These are phyloP conservation scores for Oopsacas minuta DNA, from an alignment of 37 sponge, comb jelly and placozoan species.

Conservation along the genomic window DNA sequence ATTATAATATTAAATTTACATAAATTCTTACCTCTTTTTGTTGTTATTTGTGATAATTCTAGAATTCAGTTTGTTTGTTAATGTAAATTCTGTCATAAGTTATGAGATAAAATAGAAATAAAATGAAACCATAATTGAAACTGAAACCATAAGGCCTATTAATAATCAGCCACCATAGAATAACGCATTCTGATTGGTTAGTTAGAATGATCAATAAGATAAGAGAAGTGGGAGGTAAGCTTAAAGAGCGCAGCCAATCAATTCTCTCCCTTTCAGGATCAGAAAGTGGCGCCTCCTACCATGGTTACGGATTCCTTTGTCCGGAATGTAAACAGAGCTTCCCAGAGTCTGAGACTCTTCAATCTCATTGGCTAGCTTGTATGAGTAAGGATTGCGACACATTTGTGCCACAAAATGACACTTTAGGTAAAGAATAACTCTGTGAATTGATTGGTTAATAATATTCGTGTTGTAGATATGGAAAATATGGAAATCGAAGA, in stretches of 20 bases:
- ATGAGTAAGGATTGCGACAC: not conserved
- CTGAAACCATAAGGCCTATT: no score
- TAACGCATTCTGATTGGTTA: not conserved
- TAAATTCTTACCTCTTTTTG: no score
- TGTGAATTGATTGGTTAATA: no score
- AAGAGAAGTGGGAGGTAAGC: not conserved
- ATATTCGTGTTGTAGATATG: no score
- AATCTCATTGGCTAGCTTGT: constrained; percentile 9
- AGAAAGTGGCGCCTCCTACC: not conserved
- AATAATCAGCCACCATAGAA: no score
- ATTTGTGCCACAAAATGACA: not conserved
- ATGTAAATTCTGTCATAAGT: no score
- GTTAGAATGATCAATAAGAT: not conserved
- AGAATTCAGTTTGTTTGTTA: no score
- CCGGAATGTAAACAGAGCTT: constrained; percentile 8
- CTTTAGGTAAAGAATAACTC: not conserved
- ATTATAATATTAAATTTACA: no score
- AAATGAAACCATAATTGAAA: no score
- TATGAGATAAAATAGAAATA: no score
- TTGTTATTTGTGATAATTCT: no score
- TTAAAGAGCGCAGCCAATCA: not conserved
- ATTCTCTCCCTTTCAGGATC: not conserved
- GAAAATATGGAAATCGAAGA: not conserved
- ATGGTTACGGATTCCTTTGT: not conserved
- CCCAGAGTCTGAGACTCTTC: not conserved